Base-by-base conservation (phyloP, 2,888 invertebrate genomes). In the Hipparchia sbordonii region DNA sequence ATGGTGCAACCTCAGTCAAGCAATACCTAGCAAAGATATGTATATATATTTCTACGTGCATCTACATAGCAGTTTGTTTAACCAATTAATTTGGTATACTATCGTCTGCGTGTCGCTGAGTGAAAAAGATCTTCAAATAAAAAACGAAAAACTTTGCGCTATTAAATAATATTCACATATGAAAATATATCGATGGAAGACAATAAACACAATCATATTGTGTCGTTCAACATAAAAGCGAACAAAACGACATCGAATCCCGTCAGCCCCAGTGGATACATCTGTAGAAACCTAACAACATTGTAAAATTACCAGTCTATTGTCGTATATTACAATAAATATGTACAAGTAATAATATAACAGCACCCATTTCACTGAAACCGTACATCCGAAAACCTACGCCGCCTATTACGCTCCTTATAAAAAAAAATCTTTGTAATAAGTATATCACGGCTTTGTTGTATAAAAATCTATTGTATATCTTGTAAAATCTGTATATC, bases 271-370 rank as follows among this genome's bases (percentile, higher is more conserved):
- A 82, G 83, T 76, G 82, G 82, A 89, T 89, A 91, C 86, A 88
- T 92, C 88, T 91, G 92, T 92, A 92, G 92, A 91, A 92, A 92
- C 90, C 92, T 92, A 92, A 92, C 87, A 93, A 92, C 91, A 89
- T 80, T 90, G 87, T 92, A 92, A 91, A 90, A 87, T 89, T 92
- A 92, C 93, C 93, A 92, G 93, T 91, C 93, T 93, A 93, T 93
- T 93, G 92, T 87, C 82, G 83, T 91, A 92, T 91, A 91, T 90
- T 93, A 91, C 87, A 91, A 91, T 92, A 92, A 90, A 90, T 93
- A 93, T 93, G 89, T 93, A 93, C 91, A 93, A 91, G 87, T 90
- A 90, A 90, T 89, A 84, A 86, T 90, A 87, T 89, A 90, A 89
- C 91, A 93, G 93, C 93, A 93, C 93, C 92, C 90, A 90, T 92